phyloP scores from a whole-genome alignment of 2,888 invertebrate species.

The Drosophila vallismaia region DNA sequence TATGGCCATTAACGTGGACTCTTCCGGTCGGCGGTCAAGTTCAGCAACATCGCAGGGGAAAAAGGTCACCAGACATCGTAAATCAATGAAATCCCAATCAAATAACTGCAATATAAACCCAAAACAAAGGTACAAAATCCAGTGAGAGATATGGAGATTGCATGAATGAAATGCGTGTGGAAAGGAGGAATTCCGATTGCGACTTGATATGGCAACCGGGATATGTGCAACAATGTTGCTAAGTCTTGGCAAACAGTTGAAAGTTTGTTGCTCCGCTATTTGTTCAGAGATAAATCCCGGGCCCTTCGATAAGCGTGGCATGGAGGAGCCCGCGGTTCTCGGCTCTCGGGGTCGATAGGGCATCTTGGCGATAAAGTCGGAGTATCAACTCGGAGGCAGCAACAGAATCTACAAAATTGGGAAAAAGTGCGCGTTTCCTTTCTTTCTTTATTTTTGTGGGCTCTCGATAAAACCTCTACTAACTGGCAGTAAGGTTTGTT shows the following conservation, averaged over 20 bases:
- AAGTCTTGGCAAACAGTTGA: conserved; percentile 72
- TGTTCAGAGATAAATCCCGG: conserved; percentile 63
- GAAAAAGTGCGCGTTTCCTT: conserved; percentile 54
- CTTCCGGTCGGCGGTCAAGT: conserved; percentile 44
- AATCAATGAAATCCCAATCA: conserved; percentile 60
- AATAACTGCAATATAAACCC: conserved; percentile 25
- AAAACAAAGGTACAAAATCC: conserved; percentile 37
- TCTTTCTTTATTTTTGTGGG: conserved; percentile 10
- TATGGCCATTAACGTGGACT: conserved; percentile 51
- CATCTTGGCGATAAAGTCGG: conserved; percentile 59
- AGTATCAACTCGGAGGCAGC: conserved; percentile 32
- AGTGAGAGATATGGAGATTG: conserved; percentile 50
- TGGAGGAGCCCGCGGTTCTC: conserved; percentile 23
- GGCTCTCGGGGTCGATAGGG: conserved; percentile 58
- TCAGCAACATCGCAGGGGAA: conserved; percentile 22
- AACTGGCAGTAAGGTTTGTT: conserved; percentile 54
- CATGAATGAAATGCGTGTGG: conserved; percentile 47
- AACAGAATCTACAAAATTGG: conserved; percentile 36
- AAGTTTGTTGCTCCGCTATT: conserved; percentile 69
- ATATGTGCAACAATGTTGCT: conserved; percentile 74
- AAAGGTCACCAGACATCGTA: conserved; percentile 48
- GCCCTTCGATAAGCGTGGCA: conserved; percentile 57
- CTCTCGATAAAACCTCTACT: conserved; percentile 64
- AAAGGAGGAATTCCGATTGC: conserved; percentile 27
- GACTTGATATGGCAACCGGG: conserved; percentile 14